phyloP scores from a whole-genome alignment of 2,113 vertebrate genomes.

The Calyptomena viridis region DNA sequence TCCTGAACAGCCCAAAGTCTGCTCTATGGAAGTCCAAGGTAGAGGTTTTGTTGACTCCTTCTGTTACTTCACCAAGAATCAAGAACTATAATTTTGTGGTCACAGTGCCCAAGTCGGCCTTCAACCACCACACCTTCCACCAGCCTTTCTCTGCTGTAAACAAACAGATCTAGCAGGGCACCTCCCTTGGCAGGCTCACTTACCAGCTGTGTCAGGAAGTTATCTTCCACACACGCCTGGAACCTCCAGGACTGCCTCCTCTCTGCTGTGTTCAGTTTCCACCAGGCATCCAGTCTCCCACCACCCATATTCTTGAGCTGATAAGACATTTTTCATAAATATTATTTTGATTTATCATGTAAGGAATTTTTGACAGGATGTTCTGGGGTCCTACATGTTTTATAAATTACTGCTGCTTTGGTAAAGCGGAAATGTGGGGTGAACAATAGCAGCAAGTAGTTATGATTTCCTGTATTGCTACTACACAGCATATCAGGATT shows the following conservation, averaged over 20 bases:
- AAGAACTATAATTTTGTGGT: background rate
- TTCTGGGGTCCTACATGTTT: background rate
- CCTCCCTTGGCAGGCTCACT: background rate
- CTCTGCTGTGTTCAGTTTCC: background rate
- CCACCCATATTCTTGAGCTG: background rate
- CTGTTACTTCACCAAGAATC: background rate
- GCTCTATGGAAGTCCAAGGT: background rate
- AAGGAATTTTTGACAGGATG: background rate
- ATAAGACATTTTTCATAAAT: slow-evolving; percentile 2
- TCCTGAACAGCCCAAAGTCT: background rate
- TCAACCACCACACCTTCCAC: background rate
- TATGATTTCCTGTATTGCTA: background rate
- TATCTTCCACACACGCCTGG: background rate
- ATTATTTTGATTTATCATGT: background rate
- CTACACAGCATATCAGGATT: background rate
- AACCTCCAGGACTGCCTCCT: background rate
- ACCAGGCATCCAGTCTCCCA: background rate
- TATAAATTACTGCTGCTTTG: background rate
- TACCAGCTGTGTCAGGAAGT: background rate
- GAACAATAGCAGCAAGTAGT: background rate
- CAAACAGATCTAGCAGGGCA: background rate
- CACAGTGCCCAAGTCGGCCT: rapidly evolving
- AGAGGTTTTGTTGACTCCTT: background rate
- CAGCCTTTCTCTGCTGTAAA: background rate
- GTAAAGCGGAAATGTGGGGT: background rate